phyloP scores from a whole-genome alignment of 2,113 vertebrate genomes.

The Phylloscopus trochilus region DNA sequence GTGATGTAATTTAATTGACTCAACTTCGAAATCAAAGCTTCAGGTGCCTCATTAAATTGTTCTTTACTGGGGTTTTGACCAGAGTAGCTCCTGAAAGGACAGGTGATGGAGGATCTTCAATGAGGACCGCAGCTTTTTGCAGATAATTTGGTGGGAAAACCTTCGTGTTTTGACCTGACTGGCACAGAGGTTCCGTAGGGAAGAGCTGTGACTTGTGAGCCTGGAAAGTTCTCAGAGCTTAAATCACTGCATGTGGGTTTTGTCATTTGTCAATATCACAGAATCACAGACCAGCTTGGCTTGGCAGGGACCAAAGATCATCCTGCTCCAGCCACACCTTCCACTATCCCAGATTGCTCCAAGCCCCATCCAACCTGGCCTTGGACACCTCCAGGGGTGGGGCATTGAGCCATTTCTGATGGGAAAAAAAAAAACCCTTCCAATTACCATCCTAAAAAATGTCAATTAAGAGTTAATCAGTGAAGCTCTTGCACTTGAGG shows the following conservation, averaged over 20 bases:
- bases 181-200: neutral
- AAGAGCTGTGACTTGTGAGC: neutral
- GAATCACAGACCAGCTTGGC: neutral
- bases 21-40: neutral
- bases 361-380: accelerated
- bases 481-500: neutral
- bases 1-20: accelerated
- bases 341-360: neutral
- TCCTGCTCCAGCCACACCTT: neutral
- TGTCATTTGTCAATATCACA: neutral
- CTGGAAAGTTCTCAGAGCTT: neutral
- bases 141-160: neutral
- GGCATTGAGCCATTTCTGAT: neutral
- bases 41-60: neutral
- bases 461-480: neutral
- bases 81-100: neutral
- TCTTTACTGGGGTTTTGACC: neutral
- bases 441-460: neutral
- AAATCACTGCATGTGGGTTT: accelerated
- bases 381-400: neutral
- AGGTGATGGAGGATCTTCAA: neutral
- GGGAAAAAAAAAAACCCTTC: neutral
- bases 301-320: neutral
- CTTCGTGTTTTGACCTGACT: no score
- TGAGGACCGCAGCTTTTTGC: neutral